Conservation (phyloP, 2,797 vertebrate species). For the Acanthurus tractus region DNA sequence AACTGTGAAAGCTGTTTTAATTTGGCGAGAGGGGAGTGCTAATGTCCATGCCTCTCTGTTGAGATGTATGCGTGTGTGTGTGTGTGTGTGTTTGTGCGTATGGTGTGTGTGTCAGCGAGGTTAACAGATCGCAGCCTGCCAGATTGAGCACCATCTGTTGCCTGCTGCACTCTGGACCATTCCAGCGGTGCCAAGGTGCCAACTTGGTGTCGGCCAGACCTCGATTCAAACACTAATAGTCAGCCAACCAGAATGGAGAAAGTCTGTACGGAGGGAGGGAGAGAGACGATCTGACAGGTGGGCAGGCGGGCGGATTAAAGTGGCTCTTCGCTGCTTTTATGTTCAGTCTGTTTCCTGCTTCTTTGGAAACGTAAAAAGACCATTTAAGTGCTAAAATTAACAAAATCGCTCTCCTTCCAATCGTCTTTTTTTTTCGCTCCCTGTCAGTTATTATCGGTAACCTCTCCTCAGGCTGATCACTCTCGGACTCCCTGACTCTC, state of each 20-base stretch:
- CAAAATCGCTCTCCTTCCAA: background rate
- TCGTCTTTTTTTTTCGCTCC: background rate
- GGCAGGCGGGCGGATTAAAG: conserved; percentile 9
- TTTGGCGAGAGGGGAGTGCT: conserved; percentile 19
- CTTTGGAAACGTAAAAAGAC: too few relatives aligned
- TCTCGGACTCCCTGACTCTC: conserved; percentile 11
- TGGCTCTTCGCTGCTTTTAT: background rate
- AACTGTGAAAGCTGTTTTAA: conserved; percentile 42
- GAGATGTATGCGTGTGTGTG: background rate
- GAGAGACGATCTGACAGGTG: conserved; percentile 25
- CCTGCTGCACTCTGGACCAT: conserved; percentile 39
- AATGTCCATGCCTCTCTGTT: background rate
- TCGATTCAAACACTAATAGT: conserved; percentile 47
- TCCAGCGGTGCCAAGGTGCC: conserved; percentile 52
- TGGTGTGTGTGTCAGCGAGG: conserved; percentile 29
- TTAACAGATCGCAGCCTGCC: conserved; percentile 54
- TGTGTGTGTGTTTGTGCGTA: conserved; percentile 17
- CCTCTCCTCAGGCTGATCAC: conserved; percentile 34
- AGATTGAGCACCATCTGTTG: conserved; percentile 64
- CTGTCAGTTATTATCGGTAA: background rate
- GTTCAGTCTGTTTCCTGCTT: background rate
- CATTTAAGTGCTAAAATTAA: background rate
- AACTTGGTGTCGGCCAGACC: conserved; percentile 43
- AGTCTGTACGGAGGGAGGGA: background rate
- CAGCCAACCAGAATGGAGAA: conserved; percentile 16